Evolutionary conservation across 1,140 invertebrate species (phyloP).

Genomic region (Cydia amplana): DNA sequence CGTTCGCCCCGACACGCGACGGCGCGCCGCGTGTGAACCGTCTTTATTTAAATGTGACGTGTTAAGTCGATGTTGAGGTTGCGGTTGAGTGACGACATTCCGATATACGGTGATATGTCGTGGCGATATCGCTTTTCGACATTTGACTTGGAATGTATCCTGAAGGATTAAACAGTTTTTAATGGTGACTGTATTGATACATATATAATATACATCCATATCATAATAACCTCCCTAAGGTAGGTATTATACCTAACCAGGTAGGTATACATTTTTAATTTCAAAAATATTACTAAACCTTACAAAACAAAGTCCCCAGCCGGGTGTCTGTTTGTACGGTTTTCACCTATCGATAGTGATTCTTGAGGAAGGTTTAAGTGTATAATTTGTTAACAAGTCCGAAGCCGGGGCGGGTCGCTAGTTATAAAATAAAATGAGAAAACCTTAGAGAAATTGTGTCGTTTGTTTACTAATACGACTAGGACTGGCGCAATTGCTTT

Average conservation of each 20-base stretch:
- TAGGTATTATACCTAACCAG: too few species aligned
- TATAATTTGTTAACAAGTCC: too few species aligned
- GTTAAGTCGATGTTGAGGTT: not conserved
- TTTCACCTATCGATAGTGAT: too few species aligned
- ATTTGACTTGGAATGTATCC: not conserved
- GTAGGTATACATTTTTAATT: too few species aligned
- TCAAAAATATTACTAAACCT: too few species aligned
- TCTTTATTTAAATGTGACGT: slow-evolving; percentile 40
- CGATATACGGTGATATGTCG: not conserved
- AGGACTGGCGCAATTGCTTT: not conserved
- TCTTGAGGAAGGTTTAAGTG: too few species aligned
- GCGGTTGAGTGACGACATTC: not conserved
- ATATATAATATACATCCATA: too few species aligned
- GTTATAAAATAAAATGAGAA: not conserved
- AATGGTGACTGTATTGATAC: not conserved
- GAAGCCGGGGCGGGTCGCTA: too few species aligned
- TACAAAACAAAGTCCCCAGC: too few species aligned
- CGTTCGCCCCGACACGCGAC: slow-evolving; percentile 45
- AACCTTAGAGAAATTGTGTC: slow-evolving; percentile 25
- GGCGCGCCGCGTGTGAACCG: slow-evolving; percentile 40
- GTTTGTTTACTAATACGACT: not conserved
- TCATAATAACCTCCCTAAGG: too few species aligned
- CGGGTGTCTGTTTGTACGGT: too few species aligned
- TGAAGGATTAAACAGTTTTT: too few species aligned
- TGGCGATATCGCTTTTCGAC: not conserved